Evolutionary conservation across 1,140 invertebrate species (phyloP), one percentile per base, ranked within the genome.

Genomic region (Drosophila nikananu): DNA sequence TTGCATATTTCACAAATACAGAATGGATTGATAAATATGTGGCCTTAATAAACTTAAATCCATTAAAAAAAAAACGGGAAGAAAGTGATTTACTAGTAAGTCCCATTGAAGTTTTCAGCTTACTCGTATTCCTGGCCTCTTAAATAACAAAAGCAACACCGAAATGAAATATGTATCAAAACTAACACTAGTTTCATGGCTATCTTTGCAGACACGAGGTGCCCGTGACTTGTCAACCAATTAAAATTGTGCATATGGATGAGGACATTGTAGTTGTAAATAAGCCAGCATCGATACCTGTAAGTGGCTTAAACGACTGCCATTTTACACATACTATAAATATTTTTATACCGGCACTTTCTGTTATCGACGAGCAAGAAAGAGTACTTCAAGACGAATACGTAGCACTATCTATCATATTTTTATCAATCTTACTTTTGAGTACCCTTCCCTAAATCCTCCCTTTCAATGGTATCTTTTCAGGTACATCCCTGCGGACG

Each of bases 231-330:
- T 96, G 96, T 93, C 96, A 97, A 94, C 96, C 96, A 92, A 97
- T 99, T 94, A 96, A 97, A 94, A 97, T 99, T 94, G 96, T 99
- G 93, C 96, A 98, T 95, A 98, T 99, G 95, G 98, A 98, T 95
- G 97, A 99, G 94, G 98, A 99, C 95, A 95, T 99, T 94, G 96
- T 99, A 94, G 99, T 99, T 94, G 97, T 99, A 93, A 99, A 99
- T 95, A 99, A 99, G 96, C 99, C 99, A 91, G 97, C 98, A 93
- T 99, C 99, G 94, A 98, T 99, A 94, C 99, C 99, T 94, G 98
- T 97, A 96, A 96, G 96, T 96, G 95, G 95, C 95, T 95, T 95
- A 94, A 94, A 95, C 95, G 95, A 96, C 96, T 94, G 96, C 96
- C 96, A 96, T 95, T 75, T 39, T 44, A 49, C 30, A 35, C 52